Evolutionary conservation across 1,140 invertebrate species (phyloP).

Genomic region (Melipona quadrifasciata): DNA sequence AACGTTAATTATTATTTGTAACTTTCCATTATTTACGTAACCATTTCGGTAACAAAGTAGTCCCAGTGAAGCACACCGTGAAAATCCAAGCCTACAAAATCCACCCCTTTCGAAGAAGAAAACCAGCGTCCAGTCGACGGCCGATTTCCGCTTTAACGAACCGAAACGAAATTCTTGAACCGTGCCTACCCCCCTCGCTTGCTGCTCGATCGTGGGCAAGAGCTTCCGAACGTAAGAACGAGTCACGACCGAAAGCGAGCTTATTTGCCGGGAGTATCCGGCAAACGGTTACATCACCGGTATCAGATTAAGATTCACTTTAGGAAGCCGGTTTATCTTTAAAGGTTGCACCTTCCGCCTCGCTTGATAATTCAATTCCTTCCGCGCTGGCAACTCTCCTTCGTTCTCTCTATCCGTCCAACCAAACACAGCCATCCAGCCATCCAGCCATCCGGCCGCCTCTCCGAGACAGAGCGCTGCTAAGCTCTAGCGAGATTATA

Average conservation of each 20-base stretch:
- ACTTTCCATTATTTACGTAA: not conserved
- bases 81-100: not conserved
- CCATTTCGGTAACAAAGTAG: not conserved
- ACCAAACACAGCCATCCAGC: constrained; percentile 55
- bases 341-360: constrained; percentile 78
- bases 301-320: constrained; percentile 74
- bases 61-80: not conserved
- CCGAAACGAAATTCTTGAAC: too few species aligned
- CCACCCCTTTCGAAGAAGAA: not conserved
- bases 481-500: constrained; percentile 60
- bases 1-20: not conserved
- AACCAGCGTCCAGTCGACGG: not conserved
- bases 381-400: constrained; percentile 75
- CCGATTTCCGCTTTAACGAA: not conserved
- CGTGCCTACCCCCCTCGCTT: too few species aligned
- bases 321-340: constrained; percentile 72
- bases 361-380: constrained; percentile 82
- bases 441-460: constrained; percentile 45
- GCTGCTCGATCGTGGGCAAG: not conserved
- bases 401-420: constrained; percentile 62
- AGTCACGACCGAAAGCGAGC: constrained; percentile 14
- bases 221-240: not conserved
- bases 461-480: constrained; percentile 22
- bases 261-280: constrained; percentile 50
- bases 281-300: constrained; percentile 66